Percentiles rank a stretch among this genome's conserved stretches.
phyloP scores from a whole-genome alignment of 2,888 invertebrate species.

The Tyria jacobaeae region DNA sequence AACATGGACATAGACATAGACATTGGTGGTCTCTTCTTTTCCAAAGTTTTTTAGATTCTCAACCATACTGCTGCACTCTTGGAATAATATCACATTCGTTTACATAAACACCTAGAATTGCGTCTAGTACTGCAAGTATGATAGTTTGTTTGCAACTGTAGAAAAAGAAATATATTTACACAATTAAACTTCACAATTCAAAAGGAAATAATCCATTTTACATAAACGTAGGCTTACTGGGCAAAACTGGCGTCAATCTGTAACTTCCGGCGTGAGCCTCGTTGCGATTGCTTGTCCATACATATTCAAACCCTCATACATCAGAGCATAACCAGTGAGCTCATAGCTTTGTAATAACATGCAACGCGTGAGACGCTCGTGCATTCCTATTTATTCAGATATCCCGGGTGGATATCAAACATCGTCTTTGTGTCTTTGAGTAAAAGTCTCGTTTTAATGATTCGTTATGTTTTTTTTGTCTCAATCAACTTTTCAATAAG shows the following conservation, averaged over 20 bases:
- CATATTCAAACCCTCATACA: conserved; percentile 61
- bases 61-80: too few relatives aligned
- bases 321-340: conserved; percentile 53
- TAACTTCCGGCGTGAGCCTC: conserved; percentile 29
- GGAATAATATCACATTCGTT: too few relatives aligned
- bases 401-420: conserved; percentile 32
- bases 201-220: conserved; percentile 27
- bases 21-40: too few relatives aligned
- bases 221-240: conserved; percentile 42
- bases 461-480: not conserved
- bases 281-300: conserved; percentile 58
- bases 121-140: not conserved
- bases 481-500: not conserved
- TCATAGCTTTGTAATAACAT: conserved; percentile 56
- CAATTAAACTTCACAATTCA: not conserved
- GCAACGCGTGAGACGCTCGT: conserved; percentile 48
- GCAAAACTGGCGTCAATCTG: conserved; percentile 50
- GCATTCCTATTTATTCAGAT: conserved; percentile 50
- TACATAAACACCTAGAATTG: too few relatives aligned
- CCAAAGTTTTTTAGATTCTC: too few relatives aligned
- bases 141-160: not conserved
- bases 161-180: too few relatives aligned
- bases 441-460: not conserved
- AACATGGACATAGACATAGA: too few relatives aligned
- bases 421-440: conserved; percentile 1